Percentiles rank a stretch among this genome's conserved stretches.
Evolutionary conservation across 2,888 invertebrate species (phyloP).

Genomic region (Neria commutata): DNA sequence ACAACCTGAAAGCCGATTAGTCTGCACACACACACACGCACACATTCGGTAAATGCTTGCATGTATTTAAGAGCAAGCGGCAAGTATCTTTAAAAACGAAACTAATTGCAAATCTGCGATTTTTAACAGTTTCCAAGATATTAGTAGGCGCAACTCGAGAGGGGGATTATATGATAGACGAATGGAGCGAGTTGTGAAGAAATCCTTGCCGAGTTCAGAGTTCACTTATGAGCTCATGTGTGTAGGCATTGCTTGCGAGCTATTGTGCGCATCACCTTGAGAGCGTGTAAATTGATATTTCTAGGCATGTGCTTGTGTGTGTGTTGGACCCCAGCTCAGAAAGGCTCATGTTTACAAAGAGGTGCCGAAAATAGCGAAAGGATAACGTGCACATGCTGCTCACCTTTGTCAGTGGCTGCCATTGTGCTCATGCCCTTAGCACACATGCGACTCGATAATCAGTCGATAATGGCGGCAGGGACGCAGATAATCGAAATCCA

Average conservation of each 20-base stretch:
- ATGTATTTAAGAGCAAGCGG: no score
- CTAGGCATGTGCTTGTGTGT: no score
- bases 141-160: no score
- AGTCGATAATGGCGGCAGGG: background rate
- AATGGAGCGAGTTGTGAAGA: slow-evolving; percentile 11
- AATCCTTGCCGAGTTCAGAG: slow-evolving; percentile 39
- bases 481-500: background rate
- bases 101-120: no score
- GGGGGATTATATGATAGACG: no score
- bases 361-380: slow-evolving; percentile 50
- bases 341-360: slow-evolving; percentile 48
- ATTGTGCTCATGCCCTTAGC: background rate
- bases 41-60: background rate
- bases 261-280: slow-evolving; percentile 1
- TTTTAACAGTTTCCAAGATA: no score
- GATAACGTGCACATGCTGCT: slow-evolving; percentile 45
- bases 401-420: background rate
- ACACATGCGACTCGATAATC: background rate
- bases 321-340: background rate
- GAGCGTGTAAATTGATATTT: slow-evolving; percentile 1
- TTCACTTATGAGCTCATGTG: no score
- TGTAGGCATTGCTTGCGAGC: no score
- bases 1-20: background rate
- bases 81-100: background rate
- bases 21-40: no score